A percentile compares a stretch with the other conserved stretches of the same genome.
These are phyloP conservation scores for Drosophila sordidula DNA, from an alignment of 2,888 invertebrate species.

Conservation along the genomic window DNA sequence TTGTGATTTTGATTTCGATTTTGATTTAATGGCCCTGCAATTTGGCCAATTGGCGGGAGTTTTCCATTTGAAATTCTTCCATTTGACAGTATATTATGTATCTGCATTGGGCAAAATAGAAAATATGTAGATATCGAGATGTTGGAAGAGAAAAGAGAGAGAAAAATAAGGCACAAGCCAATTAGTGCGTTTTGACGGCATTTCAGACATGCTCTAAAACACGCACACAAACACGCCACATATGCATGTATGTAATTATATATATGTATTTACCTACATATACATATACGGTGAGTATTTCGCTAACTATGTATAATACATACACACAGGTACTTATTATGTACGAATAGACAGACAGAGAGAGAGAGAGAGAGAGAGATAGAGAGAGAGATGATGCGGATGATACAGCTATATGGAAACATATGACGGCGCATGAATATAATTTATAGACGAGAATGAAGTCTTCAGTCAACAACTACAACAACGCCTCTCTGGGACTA, in stretches of 20 bases:
- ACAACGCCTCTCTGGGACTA: constrained; percentile 19
- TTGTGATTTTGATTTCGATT: constrained; percentile 81
- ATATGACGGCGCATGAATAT: constrained; percentile 36
- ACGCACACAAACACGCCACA: constrained; percentile 56
- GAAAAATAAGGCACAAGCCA: constrained; percentile 61
- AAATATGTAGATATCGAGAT: constrained; percentile 36
- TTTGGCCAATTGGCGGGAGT: constrained; percentile 86
- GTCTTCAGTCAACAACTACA: constrained; percentile 13
- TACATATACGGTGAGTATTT: neutral
- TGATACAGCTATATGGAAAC: constrained; percentile 12
- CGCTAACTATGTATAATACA: constrained; percentile 10
- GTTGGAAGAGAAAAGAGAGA: constrained; percentile 65
- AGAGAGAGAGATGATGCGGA: constrained; percentile 44
- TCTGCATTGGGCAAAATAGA: constrained; percentile 85
- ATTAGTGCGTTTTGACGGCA: constrained; percentile 71
- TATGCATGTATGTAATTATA: constrained; percentile 5
- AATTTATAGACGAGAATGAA: constrained; percentile 17
- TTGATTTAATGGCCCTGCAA: constrained; percentile 73
- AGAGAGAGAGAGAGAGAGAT: neutral
- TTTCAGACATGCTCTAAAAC: constrained; percentile 66
- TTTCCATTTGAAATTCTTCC: constrained; percentile 93
- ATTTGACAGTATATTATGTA: constrained; percentile 94
- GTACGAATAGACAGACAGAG: constrained; percentile 46
- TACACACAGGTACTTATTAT: constrained; percentile 24
- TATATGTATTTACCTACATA: neutral